Conservation (phyloP, 2,797 vertebrate species). For the Karalla daura region DNA sequence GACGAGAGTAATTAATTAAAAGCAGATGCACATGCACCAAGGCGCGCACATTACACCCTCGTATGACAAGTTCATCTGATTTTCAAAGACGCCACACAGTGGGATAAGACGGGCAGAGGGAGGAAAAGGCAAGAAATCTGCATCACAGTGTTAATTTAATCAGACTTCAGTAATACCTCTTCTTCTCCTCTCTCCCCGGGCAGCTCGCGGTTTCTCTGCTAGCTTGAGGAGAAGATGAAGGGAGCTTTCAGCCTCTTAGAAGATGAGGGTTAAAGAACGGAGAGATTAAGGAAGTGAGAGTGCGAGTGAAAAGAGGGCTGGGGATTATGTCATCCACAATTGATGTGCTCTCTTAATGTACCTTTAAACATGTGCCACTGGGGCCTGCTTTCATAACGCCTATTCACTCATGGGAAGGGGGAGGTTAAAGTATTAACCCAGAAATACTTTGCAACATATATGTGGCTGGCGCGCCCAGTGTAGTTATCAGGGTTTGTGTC, state of each 20-base stretch:
- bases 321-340: slow-evolving; percentile 84
- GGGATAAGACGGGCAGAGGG: slow-evolving; percentile 49
- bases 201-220: slow-evolving; percentile 70
- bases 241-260: slow-evolving; percentile 83
- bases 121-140: slow-evolving; percentile 73
- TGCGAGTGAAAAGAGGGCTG: slow-evolving; percentile 74
- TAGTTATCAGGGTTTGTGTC: slow-evolving; percentile 75
- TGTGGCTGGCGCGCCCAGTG: slow-evolving; percentile 62
- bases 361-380: slow-evolving; percentile 82
- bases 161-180: slow-evolving; percentile 79
- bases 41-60: slow-evolving; percentile 34
- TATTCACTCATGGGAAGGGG: slow-evolving; percentile 60
- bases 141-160: slow-evolving; percentile 82
- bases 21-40: slow-evolving; percentile 24
- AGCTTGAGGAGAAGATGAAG: slow-evolving; percentile 82
- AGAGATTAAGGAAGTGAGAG: slow-evolving; percentile 82
- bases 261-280: slow-evolving; percentile 82
- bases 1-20: slow-evolving; percentile 62
- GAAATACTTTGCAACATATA: slow-evolving; percentile 75
- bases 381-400: slow-evolving; percentile 77
- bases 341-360: slow-evolving; percentile 84
- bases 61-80: slow-evolving; percentile 75
- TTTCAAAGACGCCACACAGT: slow-evolving; percentile 69
- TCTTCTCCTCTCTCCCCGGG: slow-evolving; percentile 71
- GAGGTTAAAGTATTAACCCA: slow-evolving; percentile 76